A percentile compares a stretch with the other conserved stretches of the same genome.
These are phyloP conservation scores for Serripes groenlandicus DNA, from an alignment of 2,888 invertebrate genomes.

Conservation along the genomic window DNA sequence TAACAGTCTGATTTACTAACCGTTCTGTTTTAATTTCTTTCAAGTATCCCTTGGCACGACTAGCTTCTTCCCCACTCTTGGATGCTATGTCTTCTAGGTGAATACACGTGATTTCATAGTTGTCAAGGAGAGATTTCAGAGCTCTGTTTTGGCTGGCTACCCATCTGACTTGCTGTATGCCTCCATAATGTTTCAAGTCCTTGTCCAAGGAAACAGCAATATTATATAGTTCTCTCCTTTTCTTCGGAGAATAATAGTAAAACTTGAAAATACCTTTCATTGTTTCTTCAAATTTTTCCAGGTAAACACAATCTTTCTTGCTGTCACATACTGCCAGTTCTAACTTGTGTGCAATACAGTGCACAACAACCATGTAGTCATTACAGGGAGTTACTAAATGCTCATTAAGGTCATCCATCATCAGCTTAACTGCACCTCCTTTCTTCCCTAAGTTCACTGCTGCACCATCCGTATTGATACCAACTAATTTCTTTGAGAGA, in stretches of 20 bases:
- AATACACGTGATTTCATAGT: conserved; percentile 24
- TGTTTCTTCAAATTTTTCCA: conserved; percentile 18
- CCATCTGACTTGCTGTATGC: conserved; percentile 35
- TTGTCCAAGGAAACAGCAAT: conserved; percentile 21
- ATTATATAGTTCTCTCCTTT: conserved; percentile 27
- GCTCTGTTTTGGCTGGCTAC: conserved; percentile 28
- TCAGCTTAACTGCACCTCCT: conserved; percentile 31
- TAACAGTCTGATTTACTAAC: not conserved
- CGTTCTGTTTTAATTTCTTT: conserved; percentile 6
- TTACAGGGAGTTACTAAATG: not conserved
- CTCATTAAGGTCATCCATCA: conserved; percentile 11
- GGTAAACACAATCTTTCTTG: not conserved
- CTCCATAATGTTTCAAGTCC: conserved; percentile 38
- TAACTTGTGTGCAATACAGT: conserved; percentile 25
- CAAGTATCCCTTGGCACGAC: conserved; percentile 19
- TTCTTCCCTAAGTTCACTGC: conserved; percentile 36
- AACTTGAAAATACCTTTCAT: conserved; percentile 28
- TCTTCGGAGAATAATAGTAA: conserved; percentile 31
- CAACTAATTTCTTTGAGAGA: conserved; percentile 27
- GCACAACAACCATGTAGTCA: not conserved
- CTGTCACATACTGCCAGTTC: conserved; percentile 28
- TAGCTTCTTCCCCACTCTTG: conserved; percentile 10
- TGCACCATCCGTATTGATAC: conserved; percentile 35
- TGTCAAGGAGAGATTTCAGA: conserved; percentile 25
- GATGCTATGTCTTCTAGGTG: conserved; percentile 25